Base-by-base conservation (phyloP, 2,113 vertebrate genomes). In the Trematomus loennbergii region DNA sequence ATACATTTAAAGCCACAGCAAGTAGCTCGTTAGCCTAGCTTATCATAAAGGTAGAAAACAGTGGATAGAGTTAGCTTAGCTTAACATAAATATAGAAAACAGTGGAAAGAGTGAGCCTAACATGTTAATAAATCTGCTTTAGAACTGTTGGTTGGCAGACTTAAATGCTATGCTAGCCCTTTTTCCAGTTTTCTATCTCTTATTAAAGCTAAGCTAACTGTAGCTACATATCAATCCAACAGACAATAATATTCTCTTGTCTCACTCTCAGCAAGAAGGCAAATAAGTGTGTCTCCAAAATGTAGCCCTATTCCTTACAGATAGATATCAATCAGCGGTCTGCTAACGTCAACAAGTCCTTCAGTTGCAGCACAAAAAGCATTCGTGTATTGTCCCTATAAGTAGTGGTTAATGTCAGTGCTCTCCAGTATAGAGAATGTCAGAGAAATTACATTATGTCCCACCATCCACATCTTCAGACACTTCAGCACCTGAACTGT, bases 371-470 rank as follows among this genome's bases (percentile, higher is more conserved):
- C 60, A 76, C 18, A 25, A 65, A 50, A 74, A 60, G 18, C 22
- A 62, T 65, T 67, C 29, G 50, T 3, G 45, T 46, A 20, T n/a
- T 22, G 36, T 70, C 59, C 13, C 43, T 59, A 25, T 64, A 52
- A 69, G 45, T 75, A 71, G 84, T 83, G 87, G 73, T 84, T 72
- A 58, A 71, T 55, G 65, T 79, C 78, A 78, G 83, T 63, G 85
- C 83, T 82, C 62, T 74, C 70, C 64, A 48, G 73, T 72, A 13
- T 25, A 33, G 68, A 81, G 60, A 64, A 62, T 75, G 53, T 79
- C 71, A 45, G 29, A 63, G 52, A 72, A 64, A 54, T 71, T 45
- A 69, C 63, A 58, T 58, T 13, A 49, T 15, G 43, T 68, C 62
- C 63, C 61, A 75, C 25, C 46, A 8, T 25, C 72, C 13, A 59